Evolutionary conservation across 2,888 invertebrate genomes (phyloP).

Genomic region (Thymelicus acteon): DNA sequence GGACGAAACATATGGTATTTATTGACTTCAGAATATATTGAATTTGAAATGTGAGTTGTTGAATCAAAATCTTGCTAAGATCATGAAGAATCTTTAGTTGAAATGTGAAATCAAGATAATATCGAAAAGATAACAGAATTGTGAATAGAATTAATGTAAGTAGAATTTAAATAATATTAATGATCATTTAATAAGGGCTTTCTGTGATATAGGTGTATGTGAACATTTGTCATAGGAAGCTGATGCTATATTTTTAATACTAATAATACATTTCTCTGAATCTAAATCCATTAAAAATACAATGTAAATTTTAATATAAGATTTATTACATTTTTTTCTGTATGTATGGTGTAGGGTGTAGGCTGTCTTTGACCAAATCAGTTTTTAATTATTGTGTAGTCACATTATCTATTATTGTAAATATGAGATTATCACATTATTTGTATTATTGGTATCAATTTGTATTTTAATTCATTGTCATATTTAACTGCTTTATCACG

Average conservation of each 20-base stretch:
- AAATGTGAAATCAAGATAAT: not conserved
- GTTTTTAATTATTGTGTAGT: too few species aligned
- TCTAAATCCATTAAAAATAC: not conserved
- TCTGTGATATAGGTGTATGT: conserved; percentile 35
- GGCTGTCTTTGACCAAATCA: too few species aligned
- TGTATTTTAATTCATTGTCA: too few species aligned
- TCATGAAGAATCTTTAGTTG: not conserved
- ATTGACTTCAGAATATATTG: not conserved
- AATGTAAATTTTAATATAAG: too few species aligned
- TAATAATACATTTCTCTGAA: not conserved
- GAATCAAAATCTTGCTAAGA: not conserved
- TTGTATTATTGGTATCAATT: too few species aligned
- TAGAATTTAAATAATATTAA: conserved; percentile 21
- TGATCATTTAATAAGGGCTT: conserved; percentile 34
- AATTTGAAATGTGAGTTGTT: not conserved
- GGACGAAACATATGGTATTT: conserved; percentile 4
- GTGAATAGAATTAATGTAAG: not conserved
- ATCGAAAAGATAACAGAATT: not conserved
- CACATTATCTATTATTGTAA: too few species aligned
- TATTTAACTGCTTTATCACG: too few species aligned
- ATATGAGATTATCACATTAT: too few species aligned
- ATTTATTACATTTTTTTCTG: too few species aligned
- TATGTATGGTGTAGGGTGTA: too few species aligned
- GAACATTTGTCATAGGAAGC: conserved; percentile 33
- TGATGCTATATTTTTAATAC: conserved; percentile 14